Evolutionary conservation across 2,797 vertebrate genomes (phyloP), one percentile per base, ranked within the genome.

Genomic region (Cirrhinus molitorella): DNA sequence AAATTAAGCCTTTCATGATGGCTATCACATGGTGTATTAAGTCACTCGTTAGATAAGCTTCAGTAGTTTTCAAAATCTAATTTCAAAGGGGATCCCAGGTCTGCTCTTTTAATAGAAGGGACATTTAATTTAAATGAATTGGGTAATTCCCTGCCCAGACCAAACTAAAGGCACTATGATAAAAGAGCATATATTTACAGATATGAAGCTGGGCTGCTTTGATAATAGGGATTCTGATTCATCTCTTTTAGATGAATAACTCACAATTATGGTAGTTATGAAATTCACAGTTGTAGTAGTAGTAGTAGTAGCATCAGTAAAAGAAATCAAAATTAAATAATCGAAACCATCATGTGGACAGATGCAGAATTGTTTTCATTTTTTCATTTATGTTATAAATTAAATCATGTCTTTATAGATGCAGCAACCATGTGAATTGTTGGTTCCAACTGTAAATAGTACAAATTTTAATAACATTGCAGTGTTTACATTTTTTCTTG

Each of bases 1-100:
- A 89, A 93, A 93, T 93, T 91, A 91, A 90, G 86, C 83, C 86
- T 84, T 88, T 88, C 88, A 85, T 93, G 88, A 94, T 93, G 91
- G 93, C 91, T 89, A 92, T 92, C 91, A 89, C 92, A 93, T 93
- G 90, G 91, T 92, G 89, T 92, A 89, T 89, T 85, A 75, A 87
- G 84, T 87, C 90, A 90, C 92, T 93, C 90, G 93, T 95, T 94
- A 93, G 92, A 89, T 89, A 90, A 90, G 89, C 91, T 91, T 88
- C 86, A 90, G 89, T 91, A 92, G 93, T 86, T 86, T 79, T 55
- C 87, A 88, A 87, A 40, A 61, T 92, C 85, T 92, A 89, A 93
- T 93, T 93, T 89, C 81, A 86, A 91, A 84, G 34, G 90, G 89
- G 87, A 89, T 91, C 91, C 88, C 83, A 43, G 59, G 61, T 75